Conservation (phyloP, 2,113 vertebrate genomes). For the Silurus meridionalis region DNA sequence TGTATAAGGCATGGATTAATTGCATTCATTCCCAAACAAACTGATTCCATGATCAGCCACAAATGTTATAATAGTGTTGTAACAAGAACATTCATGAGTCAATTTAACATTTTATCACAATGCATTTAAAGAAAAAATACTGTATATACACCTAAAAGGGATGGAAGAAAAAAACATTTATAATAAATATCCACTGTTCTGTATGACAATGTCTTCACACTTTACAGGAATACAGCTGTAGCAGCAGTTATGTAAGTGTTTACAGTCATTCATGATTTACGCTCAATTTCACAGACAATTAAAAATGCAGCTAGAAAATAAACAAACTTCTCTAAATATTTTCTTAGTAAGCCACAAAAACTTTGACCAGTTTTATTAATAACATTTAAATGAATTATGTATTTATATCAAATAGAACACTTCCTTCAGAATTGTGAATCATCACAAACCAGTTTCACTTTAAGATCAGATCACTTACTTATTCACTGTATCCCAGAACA, state of each 20-base stretch:
- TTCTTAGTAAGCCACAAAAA: background rate
- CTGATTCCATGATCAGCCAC: background rate
- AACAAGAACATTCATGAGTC: background rate
- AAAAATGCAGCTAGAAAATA: background rate
- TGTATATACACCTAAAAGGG: background rate
- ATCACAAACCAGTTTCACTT: background rate
- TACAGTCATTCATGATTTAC: background rate
- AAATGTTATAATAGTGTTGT: background rate
- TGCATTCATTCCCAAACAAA: background rate
- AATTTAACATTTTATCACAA: constrained; percentile 10
- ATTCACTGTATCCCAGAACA: background rate
- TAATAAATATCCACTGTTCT: background rate
- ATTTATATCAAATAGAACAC: background rate
- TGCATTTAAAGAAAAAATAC: background rate
- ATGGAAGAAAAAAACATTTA: background rate
- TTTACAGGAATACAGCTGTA: background rate
- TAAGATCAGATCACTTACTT: background rate
- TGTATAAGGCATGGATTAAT: background rate
- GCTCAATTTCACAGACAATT: background rate
- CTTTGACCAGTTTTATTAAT: constrained; percentile 7
- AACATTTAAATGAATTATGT: background rate
- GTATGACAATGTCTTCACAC: background rate
- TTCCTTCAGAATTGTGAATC: background rate
- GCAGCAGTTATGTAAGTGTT: constrained; percentile 1
- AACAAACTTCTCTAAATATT: background rate